phyloP scores from a whole-genome alignment of 2,797 vertebrate genomes.

The Microtus californicus region DNA sequence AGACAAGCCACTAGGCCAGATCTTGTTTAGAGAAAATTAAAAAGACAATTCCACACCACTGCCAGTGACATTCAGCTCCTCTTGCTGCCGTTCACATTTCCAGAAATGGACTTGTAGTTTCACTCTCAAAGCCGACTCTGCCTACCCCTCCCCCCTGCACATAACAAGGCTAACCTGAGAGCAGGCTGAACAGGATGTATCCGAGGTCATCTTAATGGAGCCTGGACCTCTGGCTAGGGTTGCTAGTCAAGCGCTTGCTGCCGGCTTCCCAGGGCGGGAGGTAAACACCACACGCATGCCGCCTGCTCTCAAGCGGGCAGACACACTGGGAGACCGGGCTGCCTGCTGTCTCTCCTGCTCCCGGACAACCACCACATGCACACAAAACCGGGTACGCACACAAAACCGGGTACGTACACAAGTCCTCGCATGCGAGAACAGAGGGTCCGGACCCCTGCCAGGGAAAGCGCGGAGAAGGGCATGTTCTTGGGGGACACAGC shows the following conservation, averaged over 20 bases:
- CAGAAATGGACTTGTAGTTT: conserved; percentile 52
- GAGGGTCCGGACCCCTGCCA: conserved; percentile 80
- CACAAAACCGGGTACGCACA: conserved; percentile 43
- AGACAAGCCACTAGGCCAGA: conserved; percentile 44
- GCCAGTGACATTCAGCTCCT: conserved; percentile 69
- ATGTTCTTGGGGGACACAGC: conserved; percentile 74
- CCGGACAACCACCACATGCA: conserved; percentile 77
- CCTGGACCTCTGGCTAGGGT: conserved; percentile 29
- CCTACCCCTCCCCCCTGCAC: not conserved
- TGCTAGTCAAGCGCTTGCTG: not conserved
- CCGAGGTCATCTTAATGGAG: conserved; percentile 42
- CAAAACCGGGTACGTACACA: conserved; percentile 76
- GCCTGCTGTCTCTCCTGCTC: conserved; percentile 66
- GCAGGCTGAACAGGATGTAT: conserved; percentile 30
- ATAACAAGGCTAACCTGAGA: conserved; percentile 59
- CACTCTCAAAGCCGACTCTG: conserved; percentile 8
- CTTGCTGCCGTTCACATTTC: conserved; percentile 5
- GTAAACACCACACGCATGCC: conserved; percentile 79
- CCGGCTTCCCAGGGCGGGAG: conserved; percentile 64
- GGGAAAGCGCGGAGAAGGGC: conserved; percentile 80
- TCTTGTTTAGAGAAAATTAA: conserved; percentile 70
- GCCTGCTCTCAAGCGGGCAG: conserved; percentile 68
- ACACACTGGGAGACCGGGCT: conserved; percentile 11
- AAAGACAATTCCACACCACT: conserved; percentile 65
- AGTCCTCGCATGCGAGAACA: conserved; percentile 80